A percentile compares a stretch with the other conserved stretches of the same genome.
Evolutionary conservation across 2,888 invertebrate genomes (phyloP).

Genomic region (Orchesella flavescens): DNA sequence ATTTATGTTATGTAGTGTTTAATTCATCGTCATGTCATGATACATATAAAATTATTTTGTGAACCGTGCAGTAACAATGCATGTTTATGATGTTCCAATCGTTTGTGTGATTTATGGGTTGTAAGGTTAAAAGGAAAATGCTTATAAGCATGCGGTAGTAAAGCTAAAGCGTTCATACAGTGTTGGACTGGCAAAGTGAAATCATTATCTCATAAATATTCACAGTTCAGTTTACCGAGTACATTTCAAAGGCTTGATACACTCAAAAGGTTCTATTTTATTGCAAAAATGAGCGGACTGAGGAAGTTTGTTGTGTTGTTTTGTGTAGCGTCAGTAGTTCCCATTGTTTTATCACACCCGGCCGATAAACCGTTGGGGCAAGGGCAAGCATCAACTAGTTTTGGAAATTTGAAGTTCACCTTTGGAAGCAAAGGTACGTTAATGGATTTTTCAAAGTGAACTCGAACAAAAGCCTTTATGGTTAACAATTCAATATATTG

Average conservation of each 20-base stretch:
- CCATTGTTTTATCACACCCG: neutral
- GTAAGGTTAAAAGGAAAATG: neutral
- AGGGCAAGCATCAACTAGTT: neutral
- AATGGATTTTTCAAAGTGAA: conserved; percentile 14
- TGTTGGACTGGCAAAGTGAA: neutral
- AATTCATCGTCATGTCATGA: too few species aligned
- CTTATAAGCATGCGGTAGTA: conserved; percentile 27
- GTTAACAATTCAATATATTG: neutral
- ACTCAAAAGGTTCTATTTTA: neutral
- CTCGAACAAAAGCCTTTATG: too few species aligned
- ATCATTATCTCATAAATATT: neutral
- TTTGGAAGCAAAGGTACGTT: conserved; percentile 64
- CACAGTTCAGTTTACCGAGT: too few species aligned
- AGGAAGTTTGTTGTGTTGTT: neutral
- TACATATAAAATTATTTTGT: neutral
- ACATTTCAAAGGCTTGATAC: too few species aligned
- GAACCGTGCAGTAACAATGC: neutral
- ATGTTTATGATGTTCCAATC: neutral
- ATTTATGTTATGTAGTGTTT: too few species aligned
- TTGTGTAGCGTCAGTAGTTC: conserved; percentile 7
- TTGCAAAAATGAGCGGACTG: neutral
- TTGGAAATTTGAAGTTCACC: conserved; percentile 57
- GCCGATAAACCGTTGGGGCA: neutral
- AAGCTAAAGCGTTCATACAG: neutral
- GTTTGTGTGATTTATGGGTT: neutral